Evolutionary conservation across 2,113 vertebrate species (phyloP), one percentile per base, ranked within the genome.

Genomic region (Myxocyprinus asiaticus): DNA sequence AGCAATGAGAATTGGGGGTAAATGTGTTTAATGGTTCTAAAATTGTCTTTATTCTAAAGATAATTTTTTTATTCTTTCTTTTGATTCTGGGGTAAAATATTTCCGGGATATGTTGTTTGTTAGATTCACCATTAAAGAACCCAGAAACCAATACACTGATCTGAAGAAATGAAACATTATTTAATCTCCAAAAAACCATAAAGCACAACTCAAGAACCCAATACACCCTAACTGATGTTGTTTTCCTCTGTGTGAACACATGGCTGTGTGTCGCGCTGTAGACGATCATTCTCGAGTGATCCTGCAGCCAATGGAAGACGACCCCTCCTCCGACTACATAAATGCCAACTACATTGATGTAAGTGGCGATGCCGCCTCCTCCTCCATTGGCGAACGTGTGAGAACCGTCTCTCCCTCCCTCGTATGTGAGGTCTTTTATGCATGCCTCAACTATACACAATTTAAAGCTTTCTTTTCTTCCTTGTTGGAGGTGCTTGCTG

Each of bases 311-410:
- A 95, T 99, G 72, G 97, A 98, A 88, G 97, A 99, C 82, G 98
- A 99, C 86, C 96, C 97, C 81, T 96, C 97, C 89, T 99, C 97
- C 83, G 98, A 99, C 93, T 99, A 99, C 91, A 99, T 99, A 92
- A 99, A 99, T 94, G 98, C 98, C 92, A 99, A 99, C 94, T 99
- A 99, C 90, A 99, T 99, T 92, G 98, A 99, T 92, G 98, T 99
- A 97, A 99, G 98, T 99, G 91, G 92, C 88, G 91, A 89, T 90
- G 86, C 88, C 90, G 88, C 90, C 90, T 91, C 88, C 90, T 88
- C 89, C 89, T 91, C 90, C 91, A 91, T 92, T 92, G 91, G 89
- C 90, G 89, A 92, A 91, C 90, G 92, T 79, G 79, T 77, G 81
- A 82, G 81, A 93, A 90, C 88, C 88, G 87, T 86, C 90, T 92